Evolutionary conservation across 2,888 invertebrate genomes (phyloP).

Genomic region (Rotaria sp.): DNA sequence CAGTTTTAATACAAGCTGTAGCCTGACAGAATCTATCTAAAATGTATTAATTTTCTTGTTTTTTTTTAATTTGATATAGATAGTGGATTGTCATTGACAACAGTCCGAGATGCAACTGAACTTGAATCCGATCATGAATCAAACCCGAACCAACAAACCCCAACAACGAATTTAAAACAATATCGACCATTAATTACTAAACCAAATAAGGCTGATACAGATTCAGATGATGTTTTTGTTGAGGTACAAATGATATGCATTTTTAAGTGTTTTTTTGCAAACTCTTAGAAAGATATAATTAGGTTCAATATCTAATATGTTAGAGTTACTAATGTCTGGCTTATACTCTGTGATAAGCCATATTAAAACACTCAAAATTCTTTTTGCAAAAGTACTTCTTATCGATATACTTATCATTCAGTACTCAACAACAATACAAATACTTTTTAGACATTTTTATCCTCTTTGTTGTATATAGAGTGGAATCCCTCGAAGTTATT

Average conservation of each 20-base stretch:
- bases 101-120: background rate
- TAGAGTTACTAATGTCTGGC: too few relatives aligned
- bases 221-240: slow-evolving; percentile 16
- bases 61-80: background rate
- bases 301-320: too few relatives aligned
- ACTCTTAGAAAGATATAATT: too few relatives aligned
- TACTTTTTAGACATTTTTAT: too few relatives aligned
- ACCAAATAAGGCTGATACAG: background rate
- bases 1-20: background rate
- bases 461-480: too few relatives aligned
- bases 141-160: too few relatives aligned
- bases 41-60: background rate
- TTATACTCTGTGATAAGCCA: too few relatives aligned
- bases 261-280: background rate
- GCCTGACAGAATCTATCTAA: background rate
- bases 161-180: background rate
- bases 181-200: background rate
- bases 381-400: too few relatives aligned
- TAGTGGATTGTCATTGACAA: slow-evolving; percentile 4
- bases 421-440: too few relatives aligned
- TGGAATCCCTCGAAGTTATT: too few relatives aligned
- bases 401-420: too few relatives aligned
- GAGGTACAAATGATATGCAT: background rate
- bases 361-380: too few relatives aligned
- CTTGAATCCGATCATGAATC: background rate